Percentiles rank a stretch among this genome's conserved stretches.
Evolutionary conservation across 1,140 invertebrate species (phyloP).

Genomic region (Drosophila rhopaloa): DNA sequence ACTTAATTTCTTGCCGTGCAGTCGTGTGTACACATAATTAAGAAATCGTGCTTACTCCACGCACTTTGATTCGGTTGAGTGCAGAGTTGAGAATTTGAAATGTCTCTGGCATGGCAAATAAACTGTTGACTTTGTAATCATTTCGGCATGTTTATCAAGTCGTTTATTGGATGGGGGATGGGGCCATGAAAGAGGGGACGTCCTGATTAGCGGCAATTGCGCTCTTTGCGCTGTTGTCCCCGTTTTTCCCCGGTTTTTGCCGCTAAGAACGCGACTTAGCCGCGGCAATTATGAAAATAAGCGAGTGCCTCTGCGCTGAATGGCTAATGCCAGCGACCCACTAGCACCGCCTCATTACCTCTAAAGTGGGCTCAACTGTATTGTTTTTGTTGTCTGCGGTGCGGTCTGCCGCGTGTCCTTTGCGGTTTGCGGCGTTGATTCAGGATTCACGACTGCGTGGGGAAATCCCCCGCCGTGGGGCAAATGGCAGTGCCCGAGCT

Average conservation of each 20-base stretch:
- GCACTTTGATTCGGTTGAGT: conserved; percentile 49
- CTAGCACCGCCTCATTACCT: conserved; percentile 20
- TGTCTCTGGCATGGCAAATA: conserved; percentile 61
- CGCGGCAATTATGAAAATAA: conserved; percentile 72
- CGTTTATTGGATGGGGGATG: conserved; percentile 33
- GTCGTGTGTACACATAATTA: conserved; percentile 75
- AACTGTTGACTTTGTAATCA: conserved; percentile 76
- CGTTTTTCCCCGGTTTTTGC: background rate
- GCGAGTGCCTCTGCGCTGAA: conserved; percentile 32
- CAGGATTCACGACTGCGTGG: conserved; percentile 10
- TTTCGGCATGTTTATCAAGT: conserved; percentile 66
- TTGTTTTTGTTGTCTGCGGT: conserved; percentile 38
- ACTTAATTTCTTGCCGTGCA: conserved; percentile 29
- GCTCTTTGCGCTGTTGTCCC: conserved; percentile 6
- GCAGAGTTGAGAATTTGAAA: conserved; percentile 51
- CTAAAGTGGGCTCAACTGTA: conserved; percentile 44
- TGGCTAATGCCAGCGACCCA: conserved; percentile 37
- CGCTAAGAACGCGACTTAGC: conserved; percentile 38
- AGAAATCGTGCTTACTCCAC: conserved; percentile 58
- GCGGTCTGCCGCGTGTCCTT: conserved; percentile 48
- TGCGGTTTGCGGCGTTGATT: conserved; percentile 49
- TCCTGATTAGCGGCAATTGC: conserved; percentile 39
- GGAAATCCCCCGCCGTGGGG: conserved; percentile 37
- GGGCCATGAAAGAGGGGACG: background rate
- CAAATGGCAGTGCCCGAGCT: conserved; percentile 9